These are phyloP conservation scores for Grallaria varia DNA, from an alignment of 2,113 vertebrate species.

Conservation along the genomic window DNA sequence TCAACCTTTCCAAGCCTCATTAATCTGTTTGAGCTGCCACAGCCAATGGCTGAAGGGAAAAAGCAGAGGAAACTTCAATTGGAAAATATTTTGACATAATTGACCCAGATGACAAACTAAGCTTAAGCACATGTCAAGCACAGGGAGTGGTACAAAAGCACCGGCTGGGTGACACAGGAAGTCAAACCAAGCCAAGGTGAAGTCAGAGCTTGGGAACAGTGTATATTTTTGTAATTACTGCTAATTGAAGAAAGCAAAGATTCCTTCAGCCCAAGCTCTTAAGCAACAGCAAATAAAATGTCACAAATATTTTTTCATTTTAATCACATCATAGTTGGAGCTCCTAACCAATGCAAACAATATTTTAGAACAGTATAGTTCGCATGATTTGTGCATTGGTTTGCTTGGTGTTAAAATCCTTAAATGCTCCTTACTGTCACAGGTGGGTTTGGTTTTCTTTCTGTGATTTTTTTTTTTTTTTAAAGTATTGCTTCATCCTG, in stretches of 20 bases:
- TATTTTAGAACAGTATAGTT: neutral
- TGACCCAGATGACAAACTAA: slow-evolving; percentile 81
- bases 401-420: neutral
- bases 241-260: neutral
- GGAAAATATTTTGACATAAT: slow-evolving; percentile 76
- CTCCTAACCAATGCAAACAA: neutral
- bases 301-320: neutral
- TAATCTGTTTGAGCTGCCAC: slow-evolving; percentile 71
- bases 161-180: slow-evolving; percentile 2
- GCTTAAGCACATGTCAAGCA: slow-evolving; percentile 73
- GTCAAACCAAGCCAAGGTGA: slow-evolving; percentile 45
- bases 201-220: slow-evolving; percentile 31
- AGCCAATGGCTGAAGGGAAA: slow-evolving; percentile 54
- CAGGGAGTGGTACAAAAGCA: slow-evolving; percentile 53
- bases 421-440: neutral
- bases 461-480: neutral
- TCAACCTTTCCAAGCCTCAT: slow-evolving; percentile 67
- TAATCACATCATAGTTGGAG: neutral
- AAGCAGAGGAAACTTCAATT: slow-evolving; percentile 65
- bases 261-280: neutral
- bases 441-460: neutral
- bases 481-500: neutral
- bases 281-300: neutral
- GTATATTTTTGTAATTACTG: slow-evolving; percentile 55
- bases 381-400: neutral